Conservation (phyloP, 37 sponge, comb jelly and placozoan species). For the Cliona cf. orientalis region DNA sequence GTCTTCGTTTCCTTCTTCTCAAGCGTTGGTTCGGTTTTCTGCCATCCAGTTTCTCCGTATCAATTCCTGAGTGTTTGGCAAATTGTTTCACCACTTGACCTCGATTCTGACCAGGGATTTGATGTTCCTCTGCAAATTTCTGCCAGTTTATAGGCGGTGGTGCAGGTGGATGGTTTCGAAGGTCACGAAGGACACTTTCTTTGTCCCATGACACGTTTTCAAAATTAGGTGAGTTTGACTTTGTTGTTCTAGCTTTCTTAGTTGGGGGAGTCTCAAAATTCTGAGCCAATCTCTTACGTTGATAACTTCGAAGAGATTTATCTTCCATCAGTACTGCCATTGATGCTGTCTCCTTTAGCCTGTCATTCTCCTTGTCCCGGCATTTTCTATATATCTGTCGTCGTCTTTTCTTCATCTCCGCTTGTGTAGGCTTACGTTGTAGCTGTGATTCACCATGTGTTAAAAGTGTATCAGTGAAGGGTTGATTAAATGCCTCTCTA, state of each 20-base stretch:
- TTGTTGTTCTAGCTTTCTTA: not conserved
- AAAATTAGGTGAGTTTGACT: constrained; percentile 23
- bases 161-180: not conserved
- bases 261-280: constrained; percentile 4
- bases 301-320: not conserved
- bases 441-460: not conserved
- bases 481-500: not conserved
- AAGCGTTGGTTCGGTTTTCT: not conserved
- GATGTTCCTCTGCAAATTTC: constrained; percentile 29
- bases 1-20: not conserved
- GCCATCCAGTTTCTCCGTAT: constrained; percentile 12
- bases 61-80: constrained; percentile 13
- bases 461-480: not conserved
- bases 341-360: not conserved
- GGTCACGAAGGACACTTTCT: constrained; percentile 2
- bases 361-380: not conserved
- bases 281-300: not conserved
- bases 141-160: constrained; percentile 19
- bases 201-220: constrained; percentile 19
- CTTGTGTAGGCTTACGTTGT: not conserved
- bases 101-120: constrained; percentile 19
- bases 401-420: not conserved
- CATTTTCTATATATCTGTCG: not conserved
- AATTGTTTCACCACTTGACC: constrained; percentile 22
- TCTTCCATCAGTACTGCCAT: not conserved